Conservation (phyloP, 2,888 invertebrate species). For the Meta bourneti region DNA sequence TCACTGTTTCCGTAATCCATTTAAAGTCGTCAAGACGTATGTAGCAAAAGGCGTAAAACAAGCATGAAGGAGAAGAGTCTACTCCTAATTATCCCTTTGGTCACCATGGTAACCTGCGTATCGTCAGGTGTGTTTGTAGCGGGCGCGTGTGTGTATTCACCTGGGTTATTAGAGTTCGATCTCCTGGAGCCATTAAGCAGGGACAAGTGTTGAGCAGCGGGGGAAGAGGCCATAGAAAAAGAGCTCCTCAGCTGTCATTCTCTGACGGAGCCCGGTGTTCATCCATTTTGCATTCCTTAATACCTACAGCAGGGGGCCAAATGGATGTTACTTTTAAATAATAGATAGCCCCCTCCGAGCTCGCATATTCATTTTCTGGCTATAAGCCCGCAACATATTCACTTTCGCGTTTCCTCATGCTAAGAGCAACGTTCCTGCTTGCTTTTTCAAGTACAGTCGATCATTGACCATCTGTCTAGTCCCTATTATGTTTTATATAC, state of each 20-base stretch:
- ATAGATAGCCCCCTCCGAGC: slow-evolving; percentile 68
- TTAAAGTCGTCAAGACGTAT: slow-evolving; percentile 64
- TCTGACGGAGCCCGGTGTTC: slow-evolving; percentile 54
- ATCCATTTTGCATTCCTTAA: slow-evolving; percentile 75
- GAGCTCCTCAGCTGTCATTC: slow-evolving; percentile 57
- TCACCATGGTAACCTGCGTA: slow-evolving; percentile 58
- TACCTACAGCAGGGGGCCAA: slow-evolving; percentile 64
- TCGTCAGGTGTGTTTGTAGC: slow-evolving; percentile 44
- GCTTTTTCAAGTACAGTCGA: slow-evolving; percentile 48
- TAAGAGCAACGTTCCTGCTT: slow-evolving; percentile 34
- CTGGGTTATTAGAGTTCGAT: slow-evolving; percentile 54
- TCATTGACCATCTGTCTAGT: slow-evolving; percentile 71
- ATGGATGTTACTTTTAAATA: slow-evolving; percentile 76
- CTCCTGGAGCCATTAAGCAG: slow-evolving; percentile 67
- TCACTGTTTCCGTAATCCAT: slow-evolving; percentile 62
- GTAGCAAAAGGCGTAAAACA: slow-evolving; percentile 53
- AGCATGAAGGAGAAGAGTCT: slow-evolving; percentile 47
- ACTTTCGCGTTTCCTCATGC: slow-evolving; percentile 48
- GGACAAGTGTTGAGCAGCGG: slow-evolving; percentile 72
- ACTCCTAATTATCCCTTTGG: slow-evolving; percentile 64
- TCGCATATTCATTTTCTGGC: slow-evolving; percentile 75
- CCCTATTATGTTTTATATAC: slow-evolving; percentile 72
- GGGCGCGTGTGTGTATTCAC: slow-evolving; percentile 26
- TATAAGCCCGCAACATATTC: slow-evolving; percentile 70
- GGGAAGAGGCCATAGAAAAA: slow-evolving; percentile 45